phyloP scores from a whole-genome alignment of 2,888 invertebrate genomes.

The Lamellibrachia columna region DNA sequence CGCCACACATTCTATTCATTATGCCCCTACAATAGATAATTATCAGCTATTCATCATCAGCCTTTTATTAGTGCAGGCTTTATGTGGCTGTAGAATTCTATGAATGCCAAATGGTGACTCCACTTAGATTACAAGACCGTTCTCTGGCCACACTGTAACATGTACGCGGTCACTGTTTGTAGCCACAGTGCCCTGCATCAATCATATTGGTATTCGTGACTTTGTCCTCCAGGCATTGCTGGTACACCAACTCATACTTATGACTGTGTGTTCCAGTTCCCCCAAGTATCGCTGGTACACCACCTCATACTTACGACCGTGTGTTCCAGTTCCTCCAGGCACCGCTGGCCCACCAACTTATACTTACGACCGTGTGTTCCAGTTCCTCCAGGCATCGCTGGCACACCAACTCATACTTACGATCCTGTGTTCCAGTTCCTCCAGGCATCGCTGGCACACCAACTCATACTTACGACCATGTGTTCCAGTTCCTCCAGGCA shows the following conservation, averaged over 20 bases:
- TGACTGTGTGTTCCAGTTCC: conserved; percentile 45
- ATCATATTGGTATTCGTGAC: neutral
- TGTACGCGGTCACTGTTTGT: neutral
- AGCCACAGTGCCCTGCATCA: neutral
- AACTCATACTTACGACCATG: conserved; percentile 61
- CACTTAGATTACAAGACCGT: neutral
- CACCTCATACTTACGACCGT: neutral
- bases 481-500: no score
- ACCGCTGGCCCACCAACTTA: conserved; percentile 58
- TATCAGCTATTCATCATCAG: neutral
- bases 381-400: no score
- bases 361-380: conserved; percentile 55
- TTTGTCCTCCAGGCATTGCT: neutral
- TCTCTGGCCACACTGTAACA: neutral
- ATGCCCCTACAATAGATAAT: neutral
- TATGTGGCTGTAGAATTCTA: neutral
- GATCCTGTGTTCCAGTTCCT: conserved; percentile 49
- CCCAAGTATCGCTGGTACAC: no score
- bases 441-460: conserved; percentile 58
- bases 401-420: no score
- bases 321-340: conserved; percentile 56
- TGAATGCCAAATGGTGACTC: neutral
- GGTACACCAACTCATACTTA: conserved; percentile 34
- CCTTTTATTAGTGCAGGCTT: neutral
- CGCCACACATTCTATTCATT: no score